Conservation (phyloP, 2,113 vertebrate species). For the Poecile atricapillus region DNA sequence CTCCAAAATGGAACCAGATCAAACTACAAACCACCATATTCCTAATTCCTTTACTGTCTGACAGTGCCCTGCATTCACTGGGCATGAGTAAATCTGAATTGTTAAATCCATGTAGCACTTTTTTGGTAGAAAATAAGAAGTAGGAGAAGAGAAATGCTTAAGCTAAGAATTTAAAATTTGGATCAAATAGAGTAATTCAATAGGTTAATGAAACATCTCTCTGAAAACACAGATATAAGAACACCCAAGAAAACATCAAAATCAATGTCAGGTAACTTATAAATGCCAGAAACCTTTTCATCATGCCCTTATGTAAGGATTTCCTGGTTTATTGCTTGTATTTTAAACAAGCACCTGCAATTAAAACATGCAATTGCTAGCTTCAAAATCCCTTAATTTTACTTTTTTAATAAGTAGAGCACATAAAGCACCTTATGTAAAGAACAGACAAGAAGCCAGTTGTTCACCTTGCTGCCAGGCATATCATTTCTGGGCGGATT, state of each 20-base stretch:
- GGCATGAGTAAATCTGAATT: not conserved
- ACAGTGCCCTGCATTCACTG: not conserved
- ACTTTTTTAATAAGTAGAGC: not conserved
- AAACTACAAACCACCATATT: not conserved
- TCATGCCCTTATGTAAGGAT: not conserved
- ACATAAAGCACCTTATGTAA: not conserved
- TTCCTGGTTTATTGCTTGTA: not conserved
- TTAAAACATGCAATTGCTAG: not conserved
- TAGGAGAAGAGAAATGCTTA: not conserved
- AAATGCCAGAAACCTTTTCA: not conserved
- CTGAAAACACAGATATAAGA: not conserved
- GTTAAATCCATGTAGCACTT: not conserved
- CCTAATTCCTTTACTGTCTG: not conserved
- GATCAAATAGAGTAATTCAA: not conserved
- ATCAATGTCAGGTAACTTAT: not conserved
- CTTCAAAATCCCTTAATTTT: not conserved
- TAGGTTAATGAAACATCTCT: not conserved
- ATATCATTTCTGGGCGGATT: not conserved
- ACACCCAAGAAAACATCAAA: not conserved
- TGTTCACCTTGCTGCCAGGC: not conserved
- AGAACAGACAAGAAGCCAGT: not conserved
- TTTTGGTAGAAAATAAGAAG: not conserved
- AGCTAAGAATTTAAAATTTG: not conserved
- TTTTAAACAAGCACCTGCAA: not conserved
- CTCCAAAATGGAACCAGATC: not conserved